These are phyloP conservation scores for Archilochus colubris DNA, from an alignment of 2,113 vertebrate genomes.

Conservation along the genomic window DNA sequence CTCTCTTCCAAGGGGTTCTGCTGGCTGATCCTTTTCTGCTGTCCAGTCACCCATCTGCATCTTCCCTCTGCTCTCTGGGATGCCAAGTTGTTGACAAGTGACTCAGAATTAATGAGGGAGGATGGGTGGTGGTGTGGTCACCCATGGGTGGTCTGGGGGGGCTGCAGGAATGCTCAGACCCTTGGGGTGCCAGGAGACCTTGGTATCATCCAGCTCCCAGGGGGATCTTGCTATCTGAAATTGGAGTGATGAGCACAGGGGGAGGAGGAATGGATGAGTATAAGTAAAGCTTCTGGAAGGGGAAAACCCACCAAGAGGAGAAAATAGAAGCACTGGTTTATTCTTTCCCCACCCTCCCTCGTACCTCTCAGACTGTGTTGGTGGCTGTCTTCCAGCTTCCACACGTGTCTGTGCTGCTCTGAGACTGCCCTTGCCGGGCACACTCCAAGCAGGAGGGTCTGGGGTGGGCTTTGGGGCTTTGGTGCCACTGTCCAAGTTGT, in stretches of 20 bases:
- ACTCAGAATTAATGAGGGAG: not conserved
- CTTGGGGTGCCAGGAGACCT: not conserved
- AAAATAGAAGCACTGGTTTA: not conserved
- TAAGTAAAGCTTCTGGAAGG: constrained; percentile 25
- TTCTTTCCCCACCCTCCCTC: constrained; percentile 21
- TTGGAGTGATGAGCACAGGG: not conserved
- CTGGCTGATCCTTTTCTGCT: not conserved
- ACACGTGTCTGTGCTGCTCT: rapidly evolving
- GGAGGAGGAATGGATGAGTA: not conserved
- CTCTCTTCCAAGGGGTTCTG: not conserved
- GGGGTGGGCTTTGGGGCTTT: not conserved
- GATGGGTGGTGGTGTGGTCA: not conserved
- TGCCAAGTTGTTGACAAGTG: not conserved
- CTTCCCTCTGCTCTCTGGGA: not conserved
- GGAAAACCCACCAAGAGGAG: not conserved
- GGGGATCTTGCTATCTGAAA: not conserved
- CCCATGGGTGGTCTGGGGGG: not conserved
- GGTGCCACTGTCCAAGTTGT: not conserved
- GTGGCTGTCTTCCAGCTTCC: not conserved
- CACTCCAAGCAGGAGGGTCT: rapidly evolving
- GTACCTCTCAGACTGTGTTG: not conserved
- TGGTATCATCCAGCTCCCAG: rapidly evolving
- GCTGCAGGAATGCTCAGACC: not conserved
- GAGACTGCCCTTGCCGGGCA: not conserved
- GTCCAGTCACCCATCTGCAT: not conserved